Conservation (phyloP, 2,113 vertebrate species). For the Phaethon lepturus region DNA sequence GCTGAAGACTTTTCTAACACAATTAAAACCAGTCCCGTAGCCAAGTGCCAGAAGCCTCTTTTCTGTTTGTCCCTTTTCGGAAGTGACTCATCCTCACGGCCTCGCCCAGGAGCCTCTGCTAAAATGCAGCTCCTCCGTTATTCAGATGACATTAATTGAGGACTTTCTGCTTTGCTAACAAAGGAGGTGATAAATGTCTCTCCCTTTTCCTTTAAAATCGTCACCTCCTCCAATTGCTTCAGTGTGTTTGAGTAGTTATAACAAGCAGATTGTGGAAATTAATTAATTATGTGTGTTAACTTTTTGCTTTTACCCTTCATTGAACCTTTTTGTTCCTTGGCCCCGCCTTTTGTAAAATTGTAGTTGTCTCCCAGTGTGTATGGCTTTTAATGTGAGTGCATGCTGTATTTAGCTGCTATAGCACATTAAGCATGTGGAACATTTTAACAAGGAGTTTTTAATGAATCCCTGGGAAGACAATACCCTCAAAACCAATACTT, state of each 20-base stretch:
- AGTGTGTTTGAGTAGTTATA: background rate
- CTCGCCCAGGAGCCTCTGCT: background rate
- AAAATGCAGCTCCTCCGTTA: background rate
- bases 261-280: slow-evolving; percentile 15
- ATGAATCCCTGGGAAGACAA: slow-evolving; percentile 44
- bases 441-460: slow-evolving; percentile 44
- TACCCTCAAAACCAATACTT: background rate
- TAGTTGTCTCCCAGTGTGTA: background rate
- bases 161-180: background rate
- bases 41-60: background rate
- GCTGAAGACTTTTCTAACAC: background rate
- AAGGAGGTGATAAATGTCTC: background rate
- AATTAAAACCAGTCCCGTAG: background rate
- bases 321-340: background rate
- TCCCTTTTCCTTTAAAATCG: background rate
- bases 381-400: slow-evolving; percentile 14
- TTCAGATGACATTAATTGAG: background rate
- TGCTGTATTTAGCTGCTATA: background rate
- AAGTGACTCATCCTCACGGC: background rate
- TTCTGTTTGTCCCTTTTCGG: background rate
- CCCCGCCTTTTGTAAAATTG: background rate
- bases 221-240: background rate
- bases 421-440: background rate
- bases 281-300: slow-evolving; percentile 32
- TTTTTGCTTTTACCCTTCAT: background rate